These are phyloP conservation scores for Dromas ardeola DNA, from an alignment of 2,113 vertebrate species.

Conservation along the genomic window DNA sequence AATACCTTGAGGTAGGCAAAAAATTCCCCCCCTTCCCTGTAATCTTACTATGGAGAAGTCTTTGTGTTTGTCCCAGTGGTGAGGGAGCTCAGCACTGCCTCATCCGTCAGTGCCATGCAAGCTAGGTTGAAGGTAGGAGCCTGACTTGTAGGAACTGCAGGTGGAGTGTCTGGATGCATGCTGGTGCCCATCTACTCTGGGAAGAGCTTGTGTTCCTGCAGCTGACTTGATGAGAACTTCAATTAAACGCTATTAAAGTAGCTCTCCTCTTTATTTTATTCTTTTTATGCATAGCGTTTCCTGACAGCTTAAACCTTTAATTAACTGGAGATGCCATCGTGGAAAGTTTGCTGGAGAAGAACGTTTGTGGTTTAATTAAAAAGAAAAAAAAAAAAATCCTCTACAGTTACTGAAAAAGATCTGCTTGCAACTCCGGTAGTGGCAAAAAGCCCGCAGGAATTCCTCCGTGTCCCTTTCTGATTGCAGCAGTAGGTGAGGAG, in stretches of 20 bases:
- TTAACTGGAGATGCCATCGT: conserved; percentile 73
- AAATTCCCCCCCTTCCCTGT: background rate
- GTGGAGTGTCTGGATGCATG: background rate
- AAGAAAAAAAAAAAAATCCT: conserved; percentile 60
- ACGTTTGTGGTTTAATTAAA: conserved; percentile 73
- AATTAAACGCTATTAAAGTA: conserved; percentile 58
- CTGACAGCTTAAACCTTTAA: conserved; percentile 76
- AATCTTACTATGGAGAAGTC: background rate
- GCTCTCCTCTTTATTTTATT: conserved; percentile 15
- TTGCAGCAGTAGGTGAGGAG: conserved; percentile 44
- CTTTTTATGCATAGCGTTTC: conserved; percentile 49
- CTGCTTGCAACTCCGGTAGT: conserved; percentile 57
- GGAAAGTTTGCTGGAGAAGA: conserved; percentile 74
- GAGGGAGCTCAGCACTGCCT: background rate
- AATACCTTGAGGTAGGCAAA: background rate
- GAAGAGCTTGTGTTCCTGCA: background rate
- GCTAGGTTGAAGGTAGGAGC: background rate
- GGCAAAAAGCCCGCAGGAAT: conserved; percentile 36
- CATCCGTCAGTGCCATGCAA: background rate
- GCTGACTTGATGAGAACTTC: conserved; percentile 1
- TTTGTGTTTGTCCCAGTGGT: background rate
- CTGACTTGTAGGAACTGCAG: background rate
- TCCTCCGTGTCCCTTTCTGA: conserved; percentile 24
- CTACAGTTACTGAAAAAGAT: conserved; percentile 64
- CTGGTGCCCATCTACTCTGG: background rate